Evolutionary conservation across 2,888 invertebrate genomes (phyloP), one percentile per base, ranked within the genome.

Genomic region (Capitulum mitella): DNA sequence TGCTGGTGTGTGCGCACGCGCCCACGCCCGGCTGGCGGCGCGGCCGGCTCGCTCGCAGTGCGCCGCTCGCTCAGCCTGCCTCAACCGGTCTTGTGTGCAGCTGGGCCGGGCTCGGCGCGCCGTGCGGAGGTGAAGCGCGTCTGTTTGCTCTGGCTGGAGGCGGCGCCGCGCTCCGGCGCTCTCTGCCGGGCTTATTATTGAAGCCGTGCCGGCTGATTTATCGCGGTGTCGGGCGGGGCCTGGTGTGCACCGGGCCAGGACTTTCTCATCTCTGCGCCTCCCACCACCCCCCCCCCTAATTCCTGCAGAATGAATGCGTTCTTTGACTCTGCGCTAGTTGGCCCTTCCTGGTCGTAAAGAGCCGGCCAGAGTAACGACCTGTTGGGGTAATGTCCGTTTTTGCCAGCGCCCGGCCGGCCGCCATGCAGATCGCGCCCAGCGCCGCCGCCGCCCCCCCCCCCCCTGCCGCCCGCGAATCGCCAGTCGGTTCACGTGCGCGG

Each of bases 291-390:
- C 37, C 26, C 70, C 70, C 70, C 70, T 70, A 37, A 70, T 70
- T 70, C 70, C 70, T 70, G 70, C 70, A 70, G 70, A 40, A 70
- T 70, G 70, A 70, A 70, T 70, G 70, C 70, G 70, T 70, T 70
- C 70, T 70, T 70, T 70, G 70, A 70, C 70, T 70, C 70, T 70
- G 70, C 29, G 70, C 70, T 70, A 40, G 70, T 70, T 70, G 70
- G 70, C 70, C 70, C 70, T 70, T 70, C 70, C 70, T 70, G 70
- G 70, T 70, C 70, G 70, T 70, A 70, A 70, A 70, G 70, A 19
- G 70, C 40, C 40, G 37, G 40, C 10, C 70, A 70, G 70, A 70
- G 70, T 70, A 70, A 70, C 70, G 70, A 70, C 70, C 70, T 70
- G 70, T 40, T 37, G 70, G 37, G 70, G 70, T 70, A 70, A 70